These are phyloP conservation scores for Argyresthia albistria DNA, from an alignment of 2,888 invertebrate species.

Conservation along the genomic window DNA sequence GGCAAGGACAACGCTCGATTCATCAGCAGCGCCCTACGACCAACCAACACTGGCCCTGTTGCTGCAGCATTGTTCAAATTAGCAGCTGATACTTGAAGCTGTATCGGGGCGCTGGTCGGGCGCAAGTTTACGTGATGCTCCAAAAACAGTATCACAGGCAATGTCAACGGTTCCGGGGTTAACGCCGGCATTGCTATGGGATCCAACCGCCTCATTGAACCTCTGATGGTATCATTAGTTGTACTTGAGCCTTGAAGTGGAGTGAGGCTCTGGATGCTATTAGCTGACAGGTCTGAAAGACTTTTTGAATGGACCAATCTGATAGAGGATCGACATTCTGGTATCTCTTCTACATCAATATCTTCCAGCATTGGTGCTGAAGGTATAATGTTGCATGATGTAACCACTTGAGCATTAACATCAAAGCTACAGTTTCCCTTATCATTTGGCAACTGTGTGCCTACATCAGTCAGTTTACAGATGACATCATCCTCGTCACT, in stretches of 20 bases:
- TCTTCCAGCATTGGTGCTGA: constrained; percentile 30
- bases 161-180: constrained; percentile 38
- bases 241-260: constrained; percentile 43
- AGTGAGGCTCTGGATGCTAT: constrained; percentile 25
- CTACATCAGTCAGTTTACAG: constrained; percentile 27
- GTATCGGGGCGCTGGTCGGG: constrained; percentile 61
- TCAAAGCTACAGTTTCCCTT: constrained; percentile 40
- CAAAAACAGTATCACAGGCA: constrained; percentile 60
- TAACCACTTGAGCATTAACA: constrained; percentile 52
- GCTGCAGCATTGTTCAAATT: constrained; percentile 53
- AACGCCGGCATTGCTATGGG: constrained; percentile 58
- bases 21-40: constrained; percentile 54
- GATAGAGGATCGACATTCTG: constrained; percentile 24
- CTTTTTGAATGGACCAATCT: constrained; percentile 53
- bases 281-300: constrained; percentile 44
- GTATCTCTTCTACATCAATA: constrained; percentile 21
- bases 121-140: constrained; percentile 60
- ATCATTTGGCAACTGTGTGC: neutral
- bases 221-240: constrained; percentile 44
- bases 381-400: constrained; percentile 25
- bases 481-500: constrained; percentile 64
- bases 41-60: constrained; percentile 56
- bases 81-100: constrained; percentile 58
- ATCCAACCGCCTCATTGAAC: constrained; percentile 59
- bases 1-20: constrained; percentile 55